Conservation (phyloP, 2,888 invertebrate species). For the Tipula lateralis region DNA sequence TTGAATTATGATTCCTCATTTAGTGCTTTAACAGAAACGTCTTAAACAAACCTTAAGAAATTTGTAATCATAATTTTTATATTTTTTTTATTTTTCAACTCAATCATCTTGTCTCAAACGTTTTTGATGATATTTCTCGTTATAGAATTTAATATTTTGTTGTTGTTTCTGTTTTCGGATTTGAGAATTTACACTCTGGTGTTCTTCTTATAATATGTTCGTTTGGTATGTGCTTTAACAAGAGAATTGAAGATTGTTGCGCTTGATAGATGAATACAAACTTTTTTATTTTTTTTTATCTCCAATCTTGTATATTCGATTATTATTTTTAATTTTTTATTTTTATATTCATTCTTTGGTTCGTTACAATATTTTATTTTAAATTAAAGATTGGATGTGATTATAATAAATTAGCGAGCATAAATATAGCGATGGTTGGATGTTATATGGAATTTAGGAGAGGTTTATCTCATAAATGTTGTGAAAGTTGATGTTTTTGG, state of each 20-base stretch:
- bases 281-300: background rate
- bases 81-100: background rate
- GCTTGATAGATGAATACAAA: slow-evolving; percentile 15
- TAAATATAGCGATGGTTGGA: background rate
- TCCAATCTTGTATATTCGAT: slow-evolving; percentile 11
- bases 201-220: background rate
- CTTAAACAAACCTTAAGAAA: slow-evolving; percentile 19
- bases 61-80: background rate
- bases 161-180: background rate
- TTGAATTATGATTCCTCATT: slow-evolving; percentile 24
- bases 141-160: slow-evolving; percentile 2
- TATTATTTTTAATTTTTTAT: background rate
- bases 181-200: background rate
- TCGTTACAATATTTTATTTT: slow-evolving; percentile 24
- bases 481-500: background rate
- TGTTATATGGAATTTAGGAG: background rate
- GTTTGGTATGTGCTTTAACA: background rate
- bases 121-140: slow-evolving; percentile 19
- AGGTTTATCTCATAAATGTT: background rate
- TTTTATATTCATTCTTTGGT: slow-evolving; percentile 19
- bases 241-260: background rate
- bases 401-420: slow-evolving; percentile 24
- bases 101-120: slow-evolving; percentile 11
- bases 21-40: background rate
- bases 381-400: slow-evolving; percentile 19